Percentiles rank a stretch among this genome's conserved stretches.
Conservation (phyloP, 92 coral and sea anemone species). For the Porites cylindrica region DNA sequence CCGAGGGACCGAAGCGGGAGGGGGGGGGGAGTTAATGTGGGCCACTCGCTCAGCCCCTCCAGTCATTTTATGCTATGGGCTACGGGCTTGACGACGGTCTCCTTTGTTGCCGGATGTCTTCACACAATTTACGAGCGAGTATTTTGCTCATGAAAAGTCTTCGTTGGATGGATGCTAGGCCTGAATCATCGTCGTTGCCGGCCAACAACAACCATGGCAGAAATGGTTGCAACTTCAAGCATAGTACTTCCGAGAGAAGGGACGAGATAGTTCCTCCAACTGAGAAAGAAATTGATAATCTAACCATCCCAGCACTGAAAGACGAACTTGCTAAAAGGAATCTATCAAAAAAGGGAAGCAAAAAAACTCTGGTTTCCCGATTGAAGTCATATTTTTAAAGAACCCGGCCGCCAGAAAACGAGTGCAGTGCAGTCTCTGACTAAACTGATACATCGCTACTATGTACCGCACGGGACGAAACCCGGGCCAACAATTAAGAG, state of each 20-base stretch:
- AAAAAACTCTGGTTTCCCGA: slow-evolving; percentile 26
- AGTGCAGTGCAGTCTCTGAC: slow-evolving; percentile 7
- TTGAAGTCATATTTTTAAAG: slow-evolving; percentile 26
- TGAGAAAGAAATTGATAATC: slow-evolving; percentile 25
- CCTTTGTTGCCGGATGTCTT: slow-evolving; percentile 23
- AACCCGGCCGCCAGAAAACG: neutral
- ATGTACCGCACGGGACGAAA: slow-evolving; percentile 28
- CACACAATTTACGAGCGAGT: slow-evolving; percentile 14
- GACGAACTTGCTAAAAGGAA: slow-evolving; percentile 40
- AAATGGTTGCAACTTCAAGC: slow-evolving; percentile 14
- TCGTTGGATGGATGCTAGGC: slow-evolving; percentile 19
- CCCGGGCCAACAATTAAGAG: slow-evolving; percentile 6
- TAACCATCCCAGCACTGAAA: slow-evolving; percentile 40
- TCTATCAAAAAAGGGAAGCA: slow-evolving; percentile 27
- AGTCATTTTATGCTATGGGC: too few relatives aligned
- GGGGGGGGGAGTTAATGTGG: too few relatives aligned
- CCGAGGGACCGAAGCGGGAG: too few relatives aligned
- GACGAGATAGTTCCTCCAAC: slow-evolving; percentile 37
- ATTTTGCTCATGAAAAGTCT: slow-evolving; percentile 27
- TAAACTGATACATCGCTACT: slow-evolving; percentile 22
- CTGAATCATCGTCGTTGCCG: slow-evolving; percentile 31
- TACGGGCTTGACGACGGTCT: too few relatives aligned
- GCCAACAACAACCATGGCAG: slow-evolving; percentile 15
- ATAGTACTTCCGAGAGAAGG: slow-evolving; percentile 18
- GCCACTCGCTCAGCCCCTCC: too few relatives aligned